Percentiles rank a stretch among this genome's conserved stretches.
These are phyloP conservation scores for Coleophora deauratella DNA, from an alignment of 2,888 invertebrate genomes.

Conservation along the genomic window DNA sequence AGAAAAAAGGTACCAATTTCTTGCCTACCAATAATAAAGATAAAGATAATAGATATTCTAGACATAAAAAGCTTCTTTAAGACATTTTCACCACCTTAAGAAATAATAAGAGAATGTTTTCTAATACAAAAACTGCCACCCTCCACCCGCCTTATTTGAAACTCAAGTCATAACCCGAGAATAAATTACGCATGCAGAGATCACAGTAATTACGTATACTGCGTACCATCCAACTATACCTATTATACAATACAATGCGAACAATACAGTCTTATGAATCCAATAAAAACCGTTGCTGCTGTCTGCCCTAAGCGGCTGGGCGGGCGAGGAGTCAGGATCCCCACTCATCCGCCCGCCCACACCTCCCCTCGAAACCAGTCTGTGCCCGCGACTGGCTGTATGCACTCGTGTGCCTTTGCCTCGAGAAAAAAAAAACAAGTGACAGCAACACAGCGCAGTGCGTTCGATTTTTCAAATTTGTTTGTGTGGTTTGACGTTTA, in stretches of 20 bases:
- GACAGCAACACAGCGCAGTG: conserved; percentile 1
- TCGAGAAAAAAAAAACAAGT: conserved; percentile 3
- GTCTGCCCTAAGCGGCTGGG: conserved; percentile 4
- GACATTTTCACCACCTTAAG: too few species aligned
- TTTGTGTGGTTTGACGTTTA: not conserved
- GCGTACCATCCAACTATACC: not conserved
- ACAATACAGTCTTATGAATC: conserved; percentile 7
- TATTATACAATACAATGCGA: not conserved
- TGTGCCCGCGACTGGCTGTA: conserved; percentile 1
- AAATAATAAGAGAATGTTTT: too few species aligned
- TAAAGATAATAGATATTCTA: too few species aligned
- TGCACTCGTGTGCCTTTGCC: conserved; percentile 4
- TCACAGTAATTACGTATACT: not conserved
- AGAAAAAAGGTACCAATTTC: too few species aligned
- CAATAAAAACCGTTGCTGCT: conserved; percentile 7
- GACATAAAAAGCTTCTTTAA: too few species aligned
- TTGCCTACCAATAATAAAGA: too few species aligned
- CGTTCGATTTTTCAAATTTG: not conserved
- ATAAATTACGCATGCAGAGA: too few species aligned
- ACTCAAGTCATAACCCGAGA: too few species aligned
- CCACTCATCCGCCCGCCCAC: conserved; percentile 2
- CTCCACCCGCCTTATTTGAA: too few species aligned
- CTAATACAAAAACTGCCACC: too few species aligned
- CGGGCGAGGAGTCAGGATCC: conserved; percentile 1
- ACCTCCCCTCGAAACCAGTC: conserved; percentile 6